These are phyloP conservation scores for Athalia rosae DNA, from an alignment of 2,888 invertebrate genomes.

Conservation along the genomic window DNA sequence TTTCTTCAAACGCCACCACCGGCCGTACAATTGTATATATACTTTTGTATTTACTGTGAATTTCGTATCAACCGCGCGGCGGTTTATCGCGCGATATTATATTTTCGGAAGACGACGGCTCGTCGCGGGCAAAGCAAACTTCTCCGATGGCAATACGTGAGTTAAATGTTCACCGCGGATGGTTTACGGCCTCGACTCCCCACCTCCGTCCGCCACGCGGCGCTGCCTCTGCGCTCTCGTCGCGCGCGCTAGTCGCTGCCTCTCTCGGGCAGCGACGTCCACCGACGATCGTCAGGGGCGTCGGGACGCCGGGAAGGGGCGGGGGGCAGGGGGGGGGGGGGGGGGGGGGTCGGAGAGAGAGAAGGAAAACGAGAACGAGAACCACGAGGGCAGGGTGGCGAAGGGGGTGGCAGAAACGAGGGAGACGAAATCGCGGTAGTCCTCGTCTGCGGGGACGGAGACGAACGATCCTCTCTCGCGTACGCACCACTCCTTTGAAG, in stretches of 20 bases:
- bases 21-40: too few species aligned
- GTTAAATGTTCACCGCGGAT: constrained; percentile 75
- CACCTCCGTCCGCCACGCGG: constrained; percentile 76
- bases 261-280: constrained; percentile 35
- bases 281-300: constrained; percentile 57
- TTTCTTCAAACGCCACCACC: too few species aligned
- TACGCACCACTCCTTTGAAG: constrained; percentile 48
- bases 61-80: constrained; percentile 3
- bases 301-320: constrained; percentile 54
- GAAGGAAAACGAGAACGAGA: background rate
- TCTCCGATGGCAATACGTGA: constrained; percentile 74
- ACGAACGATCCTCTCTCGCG: constrained; percentile 48
- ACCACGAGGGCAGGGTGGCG: constrained; percentile 50
- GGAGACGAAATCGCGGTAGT: constrained; percentile 49
- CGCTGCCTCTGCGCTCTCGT: constrained; percentile 66
- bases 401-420: constrained; percentile 42
- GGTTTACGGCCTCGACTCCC: constrained; percentile 78
- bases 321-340: constrained; percentile 48
- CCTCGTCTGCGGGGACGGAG: constrained; percentile 48
- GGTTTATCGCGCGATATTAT: background rate
- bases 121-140: constrained; percentile 70
- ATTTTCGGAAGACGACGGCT: constrained; percentile 23
- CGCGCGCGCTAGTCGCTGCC: constrained; percentile 49
- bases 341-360: constrained; percentile 33
- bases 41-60: too few species aligned